Evolutionary conservation across 2,113 vertebrate genomes (phyloP).

Genomic region (Miniopterus natalensis): DNA sequence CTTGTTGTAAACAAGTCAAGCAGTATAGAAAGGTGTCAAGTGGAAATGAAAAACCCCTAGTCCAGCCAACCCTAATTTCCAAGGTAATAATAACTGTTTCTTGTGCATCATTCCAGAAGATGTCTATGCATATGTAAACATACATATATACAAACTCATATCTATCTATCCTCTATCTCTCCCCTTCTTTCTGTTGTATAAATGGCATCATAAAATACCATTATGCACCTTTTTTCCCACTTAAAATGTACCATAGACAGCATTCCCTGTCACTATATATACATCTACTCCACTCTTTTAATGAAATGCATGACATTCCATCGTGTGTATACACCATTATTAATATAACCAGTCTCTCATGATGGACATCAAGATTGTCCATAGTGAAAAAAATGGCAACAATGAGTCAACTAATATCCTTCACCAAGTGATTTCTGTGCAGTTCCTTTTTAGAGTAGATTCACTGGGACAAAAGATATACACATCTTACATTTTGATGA

Average conservation of each 20-base stretch:
- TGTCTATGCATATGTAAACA: neutral
- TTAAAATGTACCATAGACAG: conserved; percentile 41
- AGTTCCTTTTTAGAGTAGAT: conserved; percentile 55
- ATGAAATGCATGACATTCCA: conserved; percentile 33
- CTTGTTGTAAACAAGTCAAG: conserved; percentile 52
- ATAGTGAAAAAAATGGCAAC: conserved; percentile 47
- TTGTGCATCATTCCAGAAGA: conserved; percentile 26
- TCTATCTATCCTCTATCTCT: neutral
- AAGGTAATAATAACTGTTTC: conserved; percentile 44
- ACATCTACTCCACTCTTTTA: conserved; percentile 10
- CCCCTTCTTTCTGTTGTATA: conserved; percentile 17
- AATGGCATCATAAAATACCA: conserved; percentile 7
- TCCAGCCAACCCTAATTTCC: neutral
- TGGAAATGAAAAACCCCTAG: conserved; percentile 54
- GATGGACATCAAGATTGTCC: neutral
- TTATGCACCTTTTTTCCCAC: neutral
- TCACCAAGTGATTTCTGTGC: neutral
- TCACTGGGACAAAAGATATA: conserved; percentile 22
- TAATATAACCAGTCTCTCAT: conserved; percentile 9
- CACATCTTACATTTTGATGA: conserved; percentile 45
- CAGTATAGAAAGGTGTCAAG: neutral
- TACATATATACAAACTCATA: neutral
- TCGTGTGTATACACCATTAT: neutral
- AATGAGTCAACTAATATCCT: neutral
- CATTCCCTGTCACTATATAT: neutral